Evolutionary conservation across 2,113 vertebrate genomes (phyloP), one percentile per base, ranked within the genome.

Genomic region (Siniperca knerii): DNA sequence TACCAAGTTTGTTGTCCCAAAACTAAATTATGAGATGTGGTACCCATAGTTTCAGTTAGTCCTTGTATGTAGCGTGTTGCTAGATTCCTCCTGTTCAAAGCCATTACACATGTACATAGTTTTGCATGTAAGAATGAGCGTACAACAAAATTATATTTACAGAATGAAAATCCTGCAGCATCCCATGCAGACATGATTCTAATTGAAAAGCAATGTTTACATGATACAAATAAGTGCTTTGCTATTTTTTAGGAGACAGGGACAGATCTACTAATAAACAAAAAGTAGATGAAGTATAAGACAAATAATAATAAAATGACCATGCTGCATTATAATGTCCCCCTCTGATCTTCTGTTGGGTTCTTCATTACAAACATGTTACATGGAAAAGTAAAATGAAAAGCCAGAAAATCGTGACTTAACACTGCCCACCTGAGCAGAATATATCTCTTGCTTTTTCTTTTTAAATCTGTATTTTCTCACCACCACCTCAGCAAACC

Each of bases 41-140:
- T 48, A 44, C 37, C 23, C 4, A 3, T 37, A 11, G 8, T 50
- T 4, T 76, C 29, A 50, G 3, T 25, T 18, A 16, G 33, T 62
- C 37, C 16, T 16, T 46, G 55, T 33, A 7, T 20, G 69, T 1
- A 25, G 21, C 11, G 8, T 58, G 13, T 37, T 16, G 67, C 25
- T 57, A 12, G 9, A 66, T 9, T 35, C 67, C 42, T 57, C 23
- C 52, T 73, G 84, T 44, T 81, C 52, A 8, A 35, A 16, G 50
- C 1, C 52, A 40, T 58, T 21, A 8, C 5, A 57, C 37, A 20
- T 18, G 15, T 35, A 35, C 10, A 18, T 15, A 4, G 16, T n/a
- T 67, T 7, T 68, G 70, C 67, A 72, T 35, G 52, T 9, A 40
- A 64, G 13, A 54, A 48, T 23, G 2, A 50, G 6, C 1, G 29